A percentile compares a stretch with the other conserved stretches of the same genome.
These are phyloP conservation scores for Megalopta genalis DNA, from an alignment of 1,140 invertebrate species.

Conservation along the genomic window DNA sequence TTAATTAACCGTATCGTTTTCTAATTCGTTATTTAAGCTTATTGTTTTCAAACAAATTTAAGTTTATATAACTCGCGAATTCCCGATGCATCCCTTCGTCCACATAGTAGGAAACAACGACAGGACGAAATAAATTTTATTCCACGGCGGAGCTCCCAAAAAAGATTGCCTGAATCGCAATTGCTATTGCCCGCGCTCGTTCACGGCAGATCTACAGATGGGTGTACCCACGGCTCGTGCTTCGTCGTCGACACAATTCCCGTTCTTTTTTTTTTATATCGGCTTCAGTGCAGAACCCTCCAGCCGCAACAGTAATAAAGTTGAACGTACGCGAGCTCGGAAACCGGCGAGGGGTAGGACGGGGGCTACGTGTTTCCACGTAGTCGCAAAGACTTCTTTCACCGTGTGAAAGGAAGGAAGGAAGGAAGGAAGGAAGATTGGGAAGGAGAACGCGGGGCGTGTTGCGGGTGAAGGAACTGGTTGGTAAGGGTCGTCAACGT, in stretches of 20 bases:
- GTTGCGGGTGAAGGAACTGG: neutral
- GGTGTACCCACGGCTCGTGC: neutral
- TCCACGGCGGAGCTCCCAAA: neutral
- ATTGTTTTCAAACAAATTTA: too few species aligned
- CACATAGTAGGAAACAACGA: too few species aligned
- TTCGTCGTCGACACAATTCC: neutral
- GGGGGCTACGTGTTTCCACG: neutral
- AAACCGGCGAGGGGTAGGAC: too few species aligned
- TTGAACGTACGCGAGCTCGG: neutral
- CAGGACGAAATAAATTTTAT: too few species aligned
- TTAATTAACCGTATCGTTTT: too few species aligned
- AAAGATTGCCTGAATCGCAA: neutral
- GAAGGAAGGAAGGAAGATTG: neutral
- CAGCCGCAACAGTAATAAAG: neutral
- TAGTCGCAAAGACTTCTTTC: neutral
- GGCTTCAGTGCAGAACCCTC: too few species aligned
- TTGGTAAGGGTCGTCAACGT: slow-evolving; percentile 38
- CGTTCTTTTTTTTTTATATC: neutral
- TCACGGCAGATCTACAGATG: neutral
- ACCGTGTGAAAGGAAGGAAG: neutral
- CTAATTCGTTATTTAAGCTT: too few species aligned
- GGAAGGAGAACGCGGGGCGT: neutral
- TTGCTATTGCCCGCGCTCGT: neutral
- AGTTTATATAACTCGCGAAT: too few species aligned
- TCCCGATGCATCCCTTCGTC: too few species aligned